phyloP scores from a whole-genome alignment of 2,113 vertebrate species.

The Neotoma lepida region DNA sequence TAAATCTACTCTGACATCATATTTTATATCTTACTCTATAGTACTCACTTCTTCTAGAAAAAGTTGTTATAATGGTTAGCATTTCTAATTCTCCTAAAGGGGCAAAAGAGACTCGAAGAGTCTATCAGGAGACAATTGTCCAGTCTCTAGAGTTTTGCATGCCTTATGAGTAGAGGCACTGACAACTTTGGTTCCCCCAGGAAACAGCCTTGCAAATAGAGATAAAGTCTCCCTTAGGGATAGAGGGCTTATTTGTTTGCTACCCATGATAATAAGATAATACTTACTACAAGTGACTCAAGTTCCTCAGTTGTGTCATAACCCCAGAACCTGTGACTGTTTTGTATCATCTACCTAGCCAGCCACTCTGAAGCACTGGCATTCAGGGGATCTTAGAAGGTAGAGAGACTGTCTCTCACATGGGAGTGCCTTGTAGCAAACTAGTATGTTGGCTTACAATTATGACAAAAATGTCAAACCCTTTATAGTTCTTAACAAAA shows the following conservation, averaged over 20 bases:
- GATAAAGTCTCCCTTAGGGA: background rate
- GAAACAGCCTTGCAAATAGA: constrained; percentile 40
- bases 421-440: background rate
- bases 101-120: background rate
- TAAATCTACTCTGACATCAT: constrained; percentile 19
- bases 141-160: background rate
- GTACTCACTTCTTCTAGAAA: background rate
- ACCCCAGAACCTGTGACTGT: background rate
- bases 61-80: constrained; percentile 27
- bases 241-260: constrained; percentile 42
- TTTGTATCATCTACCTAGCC: background rate
- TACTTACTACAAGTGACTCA: background rate
- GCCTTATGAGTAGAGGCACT: background rate
- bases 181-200: constrained; percentile 26
- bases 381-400: background rate
- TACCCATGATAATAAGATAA: constrained; percentile 17
- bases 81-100: constrained; percentile 56
- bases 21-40: background rate
- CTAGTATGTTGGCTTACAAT: background rate
- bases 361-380: background rate
- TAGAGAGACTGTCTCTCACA: background rate
- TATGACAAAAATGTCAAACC: background rate
- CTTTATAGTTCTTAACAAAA: background rate
- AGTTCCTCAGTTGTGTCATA: constrained; percentile 1
- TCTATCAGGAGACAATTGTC: constrained; percentile 51